Base-by-base conservation (phyloP, 1,140 invertebrate genomes). In the Phymastichus coffea region DNA sequence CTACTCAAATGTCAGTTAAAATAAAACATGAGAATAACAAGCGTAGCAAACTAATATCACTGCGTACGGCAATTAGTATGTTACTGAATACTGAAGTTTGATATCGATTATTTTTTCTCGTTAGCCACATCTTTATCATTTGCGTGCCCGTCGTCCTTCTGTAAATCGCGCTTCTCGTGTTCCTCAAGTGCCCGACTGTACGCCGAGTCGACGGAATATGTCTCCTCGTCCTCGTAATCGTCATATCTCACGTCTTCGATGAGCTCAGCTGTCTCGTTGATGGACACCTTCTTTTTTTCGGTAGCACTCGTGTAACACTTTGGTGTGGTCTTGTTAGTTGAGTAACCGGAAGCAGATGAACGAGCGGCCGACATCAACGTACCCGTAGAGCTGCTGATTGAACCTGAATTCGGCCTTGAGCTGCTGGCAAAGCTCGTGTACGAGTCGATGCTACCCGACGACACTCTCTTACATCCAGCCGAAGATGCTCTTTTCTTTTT, bases 251-350 rank as follows among this genome's bases (percentile, higher is more conserved):
- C 80, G 73, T 81, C 81, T 30, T 81, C 76, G 35, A 82, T 82
- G 0, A 79, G 66, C 66, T 83, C 78, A 3, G 81, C 78, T 1
- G 74, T 83, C 53, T 83, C 82, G 58, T 83, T 83, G 25, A 84
- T 83, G 0, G 83, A 83, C 2, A 83, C 82, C n/a, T 72, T 80
- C 37, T 74, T 76, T 9, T 66, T 73, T 1, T 46, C 43, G 35
- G 20, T 6, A 6, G 43, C 20, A 14, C 14, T 10, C 1, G 46
- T 15, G 10, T 47, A 9, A 3, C 35, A n/a, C 6, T n/a, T 33
- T 23, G 3, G 40, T n/a, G n/a, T n/a, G n/a, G n/a, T n/a, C n/a
- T n/a, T n/a, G n/a, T n/a, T n/a, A 43, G 6, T 20, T 2, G 57
- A 44, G 22, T 2, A 1, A 7, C 15, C n/a, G 1, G 68, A 73